phyloP scores from a whole-genome alignment of 2,888 invertebrate species.

The Pristionchus entomophagus region DNA sequence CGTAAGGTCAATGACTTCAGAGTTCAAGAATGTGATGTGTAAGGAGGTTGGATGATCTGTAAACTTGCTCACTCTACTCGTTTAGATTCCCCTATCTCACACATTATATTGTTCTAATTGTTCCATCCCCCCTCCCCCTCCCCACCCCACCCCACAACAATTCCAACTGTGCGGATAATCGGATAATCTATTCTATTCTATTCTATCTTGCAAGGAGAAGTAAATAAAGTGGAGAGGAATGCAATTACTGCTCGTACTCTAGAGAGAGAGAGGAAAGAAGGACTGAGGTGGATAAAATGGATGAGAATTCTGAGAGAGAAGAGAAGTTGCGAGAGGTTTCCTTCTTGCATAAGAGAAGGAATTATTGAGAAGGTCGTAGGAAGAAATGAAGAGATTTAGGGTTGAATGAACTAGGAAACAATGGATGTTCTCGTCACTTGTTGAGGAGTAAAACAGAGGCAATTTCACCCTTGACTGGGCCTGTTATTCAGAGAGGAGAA shows the following conservation, averaged over 20 bases:
- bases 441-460: not conserved
- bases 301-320: slow-evolving; percentile 2
- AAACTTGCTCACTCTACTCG: too few species aligned
- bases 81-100: too few species aligned
- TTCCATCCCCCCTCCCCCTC: too few species aligned
- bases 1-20: too few species aligned
- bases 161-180: too few species aligned
- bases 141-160: too few species aligned
- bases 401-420: not conserved
- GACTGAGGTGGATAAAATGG: slow-evolving; percentile 1
- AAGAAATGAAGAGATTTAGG: not conserved
- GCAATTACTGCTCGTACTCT: not conserved
- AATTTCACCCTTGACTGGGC: not conserved
- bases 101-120: too few species aligned
- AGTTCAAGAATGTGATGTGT: too few species aligned
- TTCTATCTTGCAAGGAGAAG: not conserved
- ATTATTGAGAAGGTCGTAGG: not conserved
- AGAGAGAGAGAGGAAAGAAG: slow-evolving; percentile 4
- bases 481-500: not conserved
- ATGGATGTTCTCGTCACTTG: not conserved
- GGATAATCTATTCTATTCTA: too few species aligned
- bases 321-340: not conserved
- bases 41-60: too few species aligned
- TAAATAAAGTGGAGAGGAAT: not conserved
- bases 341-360: not conserved